Evolutionary conservation across 2,797 vertebrate genomes (phyloP), one percentile per base, ranked within the genome.

Genomic region (Falco peregrinus): DNA sequence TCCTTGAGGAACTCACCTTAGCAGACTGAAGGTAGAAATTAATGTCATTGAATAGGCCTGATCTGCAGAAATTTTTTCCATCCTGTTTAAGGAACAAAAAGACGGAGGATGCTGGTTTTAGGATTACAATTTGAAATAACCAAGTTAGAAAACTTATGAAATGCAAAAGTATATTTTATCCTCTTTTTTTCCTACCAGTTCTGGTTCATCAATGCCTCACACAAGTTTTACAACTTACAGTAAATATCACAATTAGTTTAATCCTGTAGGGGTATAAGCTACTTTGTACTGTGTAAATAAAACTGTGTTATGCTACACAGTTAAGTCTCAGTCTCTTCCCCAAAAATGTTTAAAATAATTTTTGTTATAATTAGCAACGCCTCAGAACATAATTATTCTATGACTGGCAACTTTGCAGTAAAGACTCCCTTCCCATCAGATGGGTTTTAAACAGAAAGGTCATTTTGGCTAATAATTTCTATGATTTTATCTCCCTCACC

Each of bases 321-420:
- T 39, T 43, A 69, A 75, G 87, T 64, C 43, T 90, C 80, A 24
- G 56, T 13, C 67, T 93, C 74, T 84, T 89, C 86, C 53, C 51
- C 64, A 70, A 80, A 87, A 96, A 13, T 83, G 67, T 86, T 93
- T 79, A 69, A 90, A 95, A 65, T 70, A 76, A 84, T 93, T 93
- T 89, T 73, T 39, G 31, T 59, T 87, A 83, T 69, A 97, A 95
- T 89, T 87, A 93, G 86, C 50, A 85, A 80, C 24, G 29, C 61
- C 57, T 91, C 28, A 71, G 76, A 95, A 94, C 0, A 1, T 54
- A 73, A 71, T 92, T 93, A 89, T 70, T 87, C 61, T 86, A 43
- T 61, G 51, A 83, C 43, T 67, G 47, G 25, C 28, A 69, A 63
- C 78, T 89, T 39, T 91, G 54, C 59, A 83, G 76, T 65, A 89